Base-by-base conservation (phyloP, 2,888 invertebrate genomes). In the Amiota minor region DNA sequence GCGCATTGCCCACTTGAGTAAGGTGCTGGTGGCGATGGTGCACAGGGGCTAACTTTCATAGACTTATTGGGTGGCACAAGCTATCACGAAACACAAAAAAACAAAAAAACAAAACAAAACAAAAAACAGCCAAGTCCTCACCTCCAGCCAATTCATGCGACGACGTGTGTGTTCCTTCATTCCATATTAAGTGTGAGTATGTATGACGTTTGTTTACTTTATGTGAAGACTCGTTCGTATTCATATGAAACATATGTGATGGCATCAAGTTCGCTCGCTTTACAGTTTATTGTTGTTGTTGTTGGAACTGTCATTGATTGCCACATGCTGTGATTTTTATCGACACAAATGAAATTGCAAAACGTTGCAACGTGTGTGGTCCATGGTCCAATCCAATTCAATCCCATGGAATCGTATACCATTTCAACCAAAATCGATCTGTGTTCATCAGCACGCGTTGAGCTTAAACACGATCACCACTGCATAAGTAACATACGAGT, bases 321-420 rank as follows among this genome's bases (percentile, higher is more conserved):
- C 83, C 81, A 81, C 85, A 85, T 83, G 84, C 83, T 85, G 83
- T 82, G 83, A 83, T 85, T 83, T 83, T 83, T 85, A 85, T 85
- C 84, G 85, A 83, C 84, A 81, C 82, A 14, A 47, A 67, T 67
- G 47, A 67, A 67, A 47, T 67, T 81, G 81, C 82, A 83, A 76
- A 82, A 64, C 84, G 77, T 78, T 35, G 35, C 35, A 35, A 35
- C 70, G 82, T 80, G 83, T 83, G 83, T 83, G 83, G 83, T 81
- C 81, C 75, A 18, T 64, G 50, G 47, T 12, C 59, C 62, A 16
- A 59, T 9, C 11, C 56, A 18, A 18, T 11, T 18, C 53, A 53
- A 53, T 53, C 4, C 53, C 35, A n/a, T 53, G 14, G 14, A 14
- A n/a, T 53, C 53, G 53, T 53, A 53, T 53, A 16, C 1, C 1